Percentiles rank a stretch among this genome's conserved stretches.
phyloP scores from a whole-genome alignment of 2,113 vertebrate genomes.

The Hystrix cristata region DNA sequence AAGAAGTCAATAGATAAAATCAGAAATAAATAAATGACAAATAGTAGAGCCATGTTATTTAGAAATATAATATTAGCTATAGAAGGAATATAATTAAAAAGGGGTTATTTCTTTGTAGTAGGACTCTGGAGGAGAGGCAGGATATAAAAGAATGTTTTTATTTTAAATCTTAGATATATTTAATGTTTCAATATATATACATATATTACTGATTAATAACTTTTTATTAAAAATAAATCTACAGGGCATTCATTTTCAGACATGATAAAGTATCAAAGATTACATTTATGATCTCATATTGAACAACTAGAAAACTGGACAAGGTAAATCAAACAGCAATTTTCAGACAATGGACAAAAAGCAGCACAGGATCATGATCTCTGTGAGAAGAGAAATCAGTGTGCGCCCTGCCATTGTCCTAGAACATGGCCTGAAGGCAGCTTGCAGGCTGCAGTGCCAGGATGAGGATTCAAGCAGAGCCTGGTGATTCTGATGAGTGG shows the following conservation, averaged over 20 bases:
- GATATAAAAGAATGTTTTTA: neutral
- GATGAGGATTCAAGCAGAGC: neutral
- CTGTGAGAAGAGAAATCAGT: neutral
- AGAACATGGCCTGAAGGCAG: neutral
- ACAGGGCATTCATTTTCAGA: neutral
- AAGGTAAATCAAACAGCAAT: neutral
- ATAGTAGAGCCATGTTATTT: neutral
- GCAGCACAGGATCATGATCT: neutral
- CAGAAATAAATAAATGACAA: conserved; percentile 32
- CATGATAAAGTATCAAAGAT: neutral
- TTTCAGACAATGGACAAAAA: conserved; percentile 20
- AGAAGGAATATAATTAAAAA: conserved; percentile 11
- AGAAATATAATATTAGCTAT: conserved; percentile 31
- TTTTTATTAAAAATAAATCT: conserved; percentile 49
- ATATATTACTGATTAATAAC: neutral
- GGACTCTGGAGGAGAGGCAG: neutral
- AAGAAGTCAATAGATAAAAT: neutral
- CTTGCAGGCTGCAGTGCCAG: neutral
- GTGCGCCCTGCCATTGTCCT: neutral
- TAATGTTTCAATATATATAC: neutral
- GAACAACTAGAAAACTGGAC: neutral
- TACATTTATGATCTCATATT: neutral
- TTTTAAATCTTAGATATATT: neutral
- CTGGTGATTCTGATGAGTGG: neutral
- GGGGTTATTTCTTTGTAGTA: neutral